Conservation (phyloP, 2,888 invertebrate genomes). For the Drosophila birchii region DNA sequence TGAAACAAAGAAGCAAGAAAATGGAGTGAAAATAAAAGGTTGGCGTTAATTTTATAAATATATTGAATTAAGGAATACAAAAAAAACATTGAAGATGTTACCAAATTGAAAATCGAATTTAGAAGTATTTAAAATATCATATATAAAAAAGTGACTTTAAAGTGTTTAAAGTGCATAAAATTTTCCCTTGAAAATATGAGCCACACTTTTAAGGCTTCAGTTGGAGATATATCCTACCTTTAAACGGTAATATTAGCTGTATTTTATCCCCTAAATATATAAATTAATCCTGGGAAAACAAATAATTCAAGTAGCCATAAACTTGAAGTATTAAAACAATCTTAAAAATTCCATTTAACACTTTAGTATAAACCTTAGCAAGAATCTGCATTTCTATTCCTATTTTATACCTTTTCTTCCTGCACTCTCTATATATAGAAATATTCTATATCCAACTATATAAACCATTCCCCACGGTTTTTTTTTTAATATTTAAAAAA, state of each 20-base stretch:
- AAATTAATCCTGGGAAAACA: background rate
- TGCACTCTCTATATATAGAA: conserved; percentile 1
- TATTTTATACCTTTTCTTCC: background rate
- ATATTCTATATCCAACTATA: background rate
- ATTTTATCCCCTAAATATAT: background rate
- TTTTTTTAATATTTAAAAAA: conserved; percentile 61
- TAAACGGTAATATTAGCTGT: background rate
- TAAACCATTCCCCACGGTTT: background rate
- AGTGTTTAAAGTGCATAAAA: no score
- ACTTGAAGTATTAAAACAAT: background rate
- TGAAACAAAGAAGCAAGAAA: background rate
- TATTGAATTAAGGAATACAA: background rate
- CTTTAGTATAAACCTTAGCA: background rate
- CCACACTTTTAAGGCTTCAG: background rate
- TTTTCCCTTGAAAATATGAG: background rate
- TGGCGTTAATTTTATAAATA: background rate
- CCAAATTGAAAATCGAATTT: background rate
- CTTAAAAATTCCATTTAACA: background rate
- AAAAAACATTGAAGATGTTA: background rate
- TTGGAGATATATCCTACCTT: background rate
- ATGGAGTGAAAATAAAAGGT: no score
- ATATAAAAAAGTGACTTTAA: no score
- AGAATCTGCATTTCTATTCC: background rate
- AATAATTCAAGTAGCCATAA: background rate
- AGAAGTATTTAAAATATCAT: no score